These are phyloP conservation scores for Falco rusticolus DNA, from an alignment of 2,797 vertebrate genomes.

Conservation along the genomic window DNA sequence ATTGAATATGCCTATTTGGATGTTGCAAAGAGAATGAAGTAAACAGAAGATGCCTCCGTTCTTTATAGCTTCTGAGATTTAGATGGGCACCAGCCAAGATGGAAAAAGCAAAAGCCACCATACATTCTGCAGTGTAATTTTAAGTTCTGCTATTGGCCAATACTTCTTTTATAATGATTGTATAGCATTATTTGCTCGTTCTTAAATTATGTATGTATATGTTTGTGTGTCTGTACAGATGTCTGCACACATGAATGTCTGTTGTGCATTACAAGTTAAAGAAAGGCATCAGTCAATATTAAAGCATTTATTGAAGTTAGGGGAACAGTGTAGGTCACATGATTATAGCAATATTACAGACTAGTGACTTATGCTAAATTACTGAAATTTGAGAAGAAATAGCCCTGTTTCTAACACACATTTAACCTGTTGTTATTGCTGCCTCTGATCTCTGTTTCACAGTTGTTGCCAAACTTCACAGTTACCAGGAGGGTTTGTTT, in stretches of 20 bases:
- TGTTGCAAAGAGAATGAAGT: slow-evolving; percentile 84
- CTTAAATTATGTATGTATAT: neutral
- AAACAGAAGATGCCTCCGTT: neutral
- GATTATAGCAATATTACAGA: neutral
- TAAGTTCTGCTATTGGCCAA: slow-evolving; percentile 22
- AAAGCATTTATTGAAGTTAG: neutral
- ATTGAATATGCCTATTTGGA: slow-evolving; percentile 82
- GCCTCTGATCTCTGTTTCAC: neutral
- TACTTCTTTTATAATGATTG: slow-evolving; percentile 24
- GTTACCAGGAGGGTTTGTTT: neutral
- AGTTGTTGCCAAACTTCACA: slow-evolving; percentile 12
- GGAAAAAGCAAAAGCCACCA: neutral
- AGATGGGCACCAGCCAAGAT: neutral
- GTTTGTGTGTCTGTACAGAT: neutral
- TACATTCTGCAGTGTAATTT: neutral
- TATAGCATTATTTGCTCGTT: neutral
- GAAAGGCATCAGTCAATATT: neutral
- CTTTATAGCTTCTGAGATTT: neutral
- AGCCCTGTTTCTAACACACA: neutral
- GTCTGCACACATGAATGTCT: neutral
- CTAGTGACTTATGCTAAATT: neutral
- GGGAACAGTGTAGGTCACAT: neutral
- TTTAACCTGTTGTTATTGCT: neutral
- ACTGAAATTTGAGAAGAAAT: neutral
- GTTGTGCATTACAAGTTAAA: neutral